Base-by-base conservation (phyloP, 2,888 invertebrate genomes). In the Alentia gelatinosa region DNA sequence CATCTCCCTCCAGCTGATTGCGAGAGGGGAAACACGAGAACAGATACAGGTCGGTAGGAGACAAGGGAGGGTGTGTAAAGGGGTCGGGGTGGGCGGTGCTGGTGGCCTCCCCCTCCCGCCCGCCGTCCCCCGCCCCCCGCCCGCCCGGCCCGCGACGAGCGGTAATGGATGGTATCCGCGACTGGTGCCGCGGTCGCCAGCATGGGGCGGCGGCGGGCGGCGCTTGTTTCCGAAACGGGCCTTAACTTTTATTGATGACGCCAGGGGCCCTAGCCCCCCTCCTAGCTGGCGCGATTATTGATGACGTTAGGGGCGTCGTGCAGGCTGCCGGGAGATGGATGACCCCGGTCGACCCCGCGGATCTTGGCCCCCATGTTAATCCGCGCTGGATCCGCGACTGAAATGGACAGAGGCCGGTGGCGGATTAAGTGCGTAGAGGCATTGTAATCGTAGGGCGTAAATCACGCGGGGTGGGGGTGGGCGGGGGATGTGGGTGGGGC, bases 181-280 rank as follows among this genome's bases (percentile, higher is more conserved):
- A 39, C 83, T 40, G 7, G 1, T 19, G 19, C 19, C 23, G 56
- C 19, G n/a, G 56, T 19, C 7, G n/a, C 63, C 23, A 4, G 30
- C 68, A 68, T n/a, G 30, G 3, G 30, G 12, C 68, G 68, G 19
- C 33, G 26, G 35, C 35, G 15, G 37, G 79, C 1, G 26, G 9
- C 86, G 33, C 86, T 86, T 86, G 86, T 86, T 86, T 86, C 86
- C 86, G 42, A 86, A 86, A 47, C 86, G 47, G 86, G 86, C 86
- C 86, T 86, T 86, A 86, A 86, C 86, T 86, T 86, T 86, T 86
- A 86, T 86, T 86, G 86, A 86, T 86, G 86, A 86, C 47, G 83
- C 40, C 26, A 86, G 86, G 30, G 47, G 47, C 86, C 86, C 42
- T 42, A 4, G 42, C 86, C 86, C 47, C 39, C 75, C 23, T 9